Base-by-base conservation (phyloP, 2,113 vertebrate species). In the Mesembrinibis cayennensis region DNA sequence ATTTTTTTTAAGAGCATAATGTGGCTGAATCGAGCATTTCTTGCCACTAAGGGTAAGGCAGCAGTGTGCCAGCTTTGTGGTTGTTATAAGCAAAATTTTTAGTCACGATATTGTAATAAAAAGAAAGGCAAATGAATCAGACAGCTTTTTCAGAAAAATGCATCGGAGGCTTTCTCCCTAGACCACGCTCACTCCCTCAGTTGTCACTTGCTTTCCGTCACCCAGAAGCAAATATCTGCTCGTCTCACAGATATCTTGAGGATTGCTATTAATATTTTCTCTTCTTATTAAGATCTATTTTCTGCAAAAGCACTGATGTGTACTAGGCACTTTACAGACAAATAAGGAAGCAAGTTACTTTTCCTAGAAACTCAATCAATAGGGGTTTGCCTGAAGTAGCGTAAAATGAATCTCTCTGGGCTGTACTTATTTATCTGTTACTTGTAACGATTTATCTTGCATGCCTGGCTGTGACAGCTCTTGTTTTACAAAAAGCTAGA, bases 281-380 rank as follows among this genome's bases (percentile, higher is more conserved):
- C 69, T 84, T 87, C 44, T 67, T 82, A 38, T 50, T 89, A 72
- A 11, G 91, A 45, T 50, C 6, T 73, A 0, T 73, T 85, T 82
- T 93, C 66, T 91, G 2, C 58, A 67, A 67, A 82, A 88, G 74
- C 78, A 87, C 66, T 0, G 0, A 10, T 66, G 17, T 71, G 21
- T 93, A 67, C 67, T 66, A 20, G 38, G 85, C 71, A 90, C 81
- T 93, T 95, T 91, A 90, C 36, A 77, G 91, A 94, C 87, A 80
- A 89, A 65, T 76, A 79, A 76, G 44, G 61, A 87, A 76, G 22
- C 0, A 0, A 82, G 20, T 72, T 82, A 27, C 49, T 93, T 88
- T 69, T 72, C 52, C 73, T 70, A 62, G 66, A 62, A 91, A 88
- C 38, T 56, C 58, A 55, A 58, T 88, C 91, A 32, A 8, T 32